These are phyloP conservation scores for Metridium senile DNA, from an alignment of 92 coral and sea anemone genomes.

Conservation along the genomic window DNA sequence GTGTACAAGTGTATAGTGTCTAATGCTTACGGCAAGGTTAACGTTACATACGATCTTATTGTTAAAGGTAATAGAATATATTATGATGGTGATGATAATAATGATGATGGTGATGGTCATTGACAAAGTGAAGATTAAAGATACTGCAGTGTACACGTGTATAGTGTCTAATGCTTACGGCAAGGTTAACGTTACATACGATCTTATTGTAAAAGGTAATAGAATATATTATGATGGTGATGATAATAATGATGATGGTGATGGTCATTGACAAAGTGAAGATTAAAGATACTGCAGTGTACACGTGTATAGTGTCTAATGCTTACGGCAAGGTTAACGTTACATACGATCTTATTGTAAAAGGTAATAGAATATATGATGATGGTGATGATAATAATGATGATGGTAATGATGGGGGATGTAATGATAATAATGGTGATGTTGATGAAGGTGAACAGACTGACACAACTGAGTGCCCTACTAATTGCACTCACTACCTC, in stretches of 20 bases:
- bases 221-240: not conserved
- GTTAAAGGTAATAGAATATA: slow-evolving; percentile 33
- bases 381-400: not conserved
- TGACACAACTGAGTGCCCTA: too few species aligned
- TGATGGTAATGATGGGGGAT: too few species aligned
- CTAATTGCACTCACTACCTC: too few species aligned
- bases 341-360: slow-evolving; percentile 36
- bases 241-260: not conserved
- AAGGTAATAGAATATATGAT: slow-evolving; percentile 13
- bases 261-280: slow-evolving; percentile 40
- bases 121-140: slow-evolving; percentile 34
- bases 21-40: slow-evolving; percentile 29
- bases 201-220: slow-evolving; percentile 44
- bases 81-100: not conserved
- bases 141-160: slow-evolving; percentile 45
- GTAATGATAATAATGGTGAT: too few species aligned
- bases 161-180: slow-evolving; percentile 38
- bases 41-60: slow-evolving; percentile 29
- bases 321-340: slow-evolving; percentile 25
- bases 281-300: slow-evolving; percentile 44
- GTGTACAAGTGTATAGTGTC: slow-evolving; percentile 35
- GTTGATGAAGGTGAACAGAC: too few species aligned
- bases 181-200: slow-evolving; percentile 20
- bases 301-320: slow-evolving; percentile 39
- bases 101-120: slow-evolving; percentile 15